Percentiles rank a stretch among this genome's conserved stretches.
Conservation (phyloP, 2,888 invertebrate species). For the Leptinotarsa rubiginosa region DNA sequence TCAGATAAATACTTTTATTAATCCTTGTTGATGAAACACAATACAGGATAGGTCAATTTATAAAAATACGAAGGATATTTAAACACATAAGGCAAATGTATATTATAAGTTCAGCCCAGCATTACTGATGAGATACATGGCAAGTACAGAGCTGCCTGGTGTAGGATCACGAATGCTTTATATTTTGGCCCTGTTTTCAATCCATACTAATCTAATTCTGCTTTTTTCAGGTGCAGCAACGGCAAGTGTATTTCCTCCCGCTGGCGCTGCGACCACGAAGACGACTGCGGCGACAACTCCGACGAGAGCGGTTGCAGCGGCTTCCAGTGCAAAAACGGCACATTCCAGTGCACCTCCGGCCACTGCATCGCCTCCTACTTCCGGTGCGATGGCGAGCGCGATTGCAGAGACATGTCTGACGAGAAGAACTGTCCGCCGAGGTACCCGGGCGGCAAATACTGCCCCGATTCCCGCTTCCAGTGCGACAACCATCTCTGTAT, state of each 20-base stretch:
- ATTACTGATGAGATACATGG: too few species aligned
- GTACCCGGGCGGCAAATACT: conserved; percentile 88
- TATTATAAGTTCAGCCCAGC: too few species aligned
- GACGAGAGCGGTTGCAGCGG: conserved; percentile 88
- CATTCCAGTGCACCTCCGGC: conserved; percentile 92
- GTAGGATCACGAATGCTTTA: too few species aligned
- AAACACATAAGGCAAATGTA: too few species aligned
- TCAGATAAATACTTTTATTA: too few species aligned
- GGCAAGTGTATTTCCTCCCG: conserved; percentile 92
- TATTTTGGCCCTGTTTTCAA: neutral
- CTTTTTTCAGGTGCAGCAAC: conserved; percentile 73
- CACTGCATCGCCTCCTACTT: conserved; percentile 93
- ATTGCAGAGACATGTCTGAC: conserved; percentile 90
- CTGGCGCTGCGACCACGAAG: conserved; percentile 96
- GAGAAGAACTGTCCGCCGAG: conserved; percentile 90
- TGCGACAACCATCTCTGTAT: conserved; percentile 94
- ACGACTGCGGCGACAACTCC: conserved; percentile 95
- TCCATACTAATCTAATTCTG: neutral
- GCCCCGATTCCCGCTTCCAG: conserved; percentile 90
- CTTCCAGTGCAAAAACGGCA: conserved; percentile 88
- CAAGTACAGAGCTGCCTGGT: too few species aligned
- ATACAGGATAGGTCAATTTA: too few species aligned
- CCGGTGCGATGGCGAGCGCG: conserved; percentile 89
- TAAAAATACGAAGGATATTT: too few species aligned
- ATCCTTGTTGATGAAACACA: too few species aligned